Base-by-base conservation (phyloP, 2,113 vertebrate genomes). In the Callorhinus ursinus region DNA sequence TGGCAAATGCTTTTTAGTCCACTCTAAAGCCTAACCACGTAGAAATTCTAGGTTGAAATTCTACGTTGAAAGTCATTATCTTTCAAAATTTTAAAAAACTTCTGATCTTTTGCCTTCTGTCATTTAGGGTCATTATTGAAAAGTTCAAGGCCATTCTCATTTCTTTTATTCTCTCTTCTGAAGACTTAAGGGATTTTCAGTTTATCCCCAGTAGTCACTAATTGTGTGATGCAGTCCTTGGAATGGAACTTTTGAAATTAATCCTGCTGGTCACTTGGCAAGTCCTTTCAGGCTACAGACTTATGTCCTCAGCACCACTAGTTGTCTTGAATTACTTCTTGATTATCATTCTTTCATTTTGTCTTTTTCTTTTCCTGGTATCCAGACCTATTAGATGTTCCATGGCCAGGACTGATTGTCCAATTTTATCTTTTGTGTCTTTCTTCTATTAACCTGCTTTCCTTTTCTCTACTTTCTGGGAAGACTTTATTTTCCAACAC, bases 321-420 rank as follows among this genome's bases (percentile, higher is more conserved):
- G 13, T 63, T 92, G 59, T 77, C n/a, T 87, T 88, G 22, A 91
- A 71, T 77, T 86, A 69, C 69, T 77, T 96, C 51, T 88, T 84
- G 51, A 61, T 31, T 31, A n/a, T 85, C n/a, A 61, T 21, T 88
- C 24, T 92, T 92, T 92, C 10, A 63, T 80, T 84, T 89, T 71
- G 57, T 88, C 14, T 95, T 55, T 90, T 65, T 86, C 57, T 80
- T 28, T 85, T 85, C 49, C 36, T 89, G n/a, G 28, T 39, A 33
- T 14, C 36, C 8, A 72, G 18, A 81, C 65, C 1, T 15, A 83
- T 67, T 22, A 55, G n/a, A 53, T 88, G 53, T 82, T 87, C 21
- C 3, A 42, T 57, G 86, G 86, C 26, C 49, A 86, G 21, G 16
- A 57, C 13, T 67, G 79, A 65, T 86, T 18, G 36, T 77, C 15